Evolutionary conservation across 2,113 vertebrate genomes (phyloP), one percentile per base, ranked within the genome.

Genomic region (Herpailurus yagouaroundi): DNA sequence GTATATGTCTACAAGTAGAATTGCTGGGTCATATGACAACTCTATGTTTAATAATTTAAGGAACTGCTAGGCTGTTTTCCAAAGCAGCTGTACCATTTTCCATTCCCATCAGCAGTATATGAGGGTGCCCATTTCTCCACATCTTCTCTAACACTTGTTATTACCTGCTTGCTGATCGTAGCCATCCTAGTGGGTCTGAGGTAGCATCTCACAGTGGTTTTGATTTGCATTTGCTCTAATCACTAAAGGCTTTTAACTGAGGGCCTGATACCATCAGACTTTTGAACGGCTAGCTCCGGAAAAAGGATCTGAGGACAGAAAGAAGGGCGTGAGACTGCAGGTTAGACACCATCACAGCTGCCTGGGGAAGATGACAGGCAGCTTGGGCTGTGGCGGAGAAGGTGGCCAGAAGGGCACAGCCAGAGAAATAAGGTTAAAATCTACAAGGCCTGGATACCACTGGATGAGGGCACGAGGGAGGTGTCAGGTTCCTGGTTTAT

Each of bases 241-340:
- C 96, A 86, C 57, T 63, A 18, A 89, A 84, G 85, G 41, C 79
- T 93, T 92, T 89, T 93, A 85, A 79, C 48, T 10, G 57, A 85
- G 55, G 50, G 21, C 57, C 81, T 52, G 27, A 82, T 45, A 82
- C 23, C 60, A 66, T 87, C 94, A 77, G 50, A 23, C 33, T 76
- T 95, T 29, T 66, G 57, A 94, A 77, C 13, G 86, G 41, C 82
- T 83, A 45, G 25, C 50, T 83, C 91, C 27, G 21, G 48, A 31
- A 19, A 91, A 94, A 82, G 10, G n/a, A 86, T n/a, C 11, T 94
- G 96, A 91, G 74, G 45, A 63, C 57, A 90, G 85, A 38, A 57
- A 71, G 68, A 77, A 82, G 71, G 66, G 36, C 64, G n/a, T 25
- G 33, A 69, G 21, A 21, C 41, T n/a, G 23, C 3, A 50, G 25